phyloP scores from a whole-genome alignment of 2,888 invertebrate genomes.

The Chouioia cunea region DNA sequence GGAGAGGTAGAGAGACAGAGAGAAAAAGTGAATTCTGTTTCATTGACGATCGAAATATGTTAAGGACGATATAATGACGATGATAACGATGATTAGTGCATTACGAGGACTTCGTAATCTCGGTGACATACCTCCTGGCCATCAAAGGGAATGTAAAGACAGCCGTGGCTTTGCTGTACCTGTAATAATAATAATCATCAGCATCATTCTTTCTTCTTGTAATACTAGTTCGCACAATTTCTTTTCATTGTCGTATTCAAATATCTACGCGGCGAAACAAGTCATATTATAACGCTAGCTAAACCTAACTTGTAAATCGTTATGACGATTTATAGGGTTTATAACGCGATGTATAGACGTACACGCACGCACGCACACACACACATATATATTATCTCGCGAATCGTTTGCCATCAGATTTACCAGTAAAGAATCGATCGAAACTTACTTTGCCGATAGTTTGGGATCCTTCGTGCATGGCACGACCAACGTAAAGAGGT shows the following conservation, averaged over 20 bases:
- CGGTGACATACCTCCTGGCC: slow-evolving; percentile 76
- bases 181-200: slow-evolving; percentile 24
- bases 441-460: slow-evolving; percentile 78
- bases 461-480: slow-evolving; percentile 76
- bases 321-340: too few relatives aligned
- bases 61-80: background rate
- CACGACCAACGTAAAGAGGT: slow-evolving; percentile 77
- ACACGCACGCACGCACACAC: too few relatives aligned
- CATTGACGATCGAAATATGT: background rate
- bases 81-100: slow-evolving; percentile 59
- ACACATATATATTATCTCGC: too few relatives aligned
- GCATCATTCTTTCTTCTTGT: background rate
- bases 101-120: slow-evolving; percentile 79
- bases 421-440: background rate
- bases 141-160: slow-evolving; percentile 69
- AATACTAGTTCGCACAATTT: slow-evolving; percentile 21
- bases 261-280: background rate
- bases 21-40: too few relatives aligned
- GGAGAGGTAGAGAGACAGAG: too few relatives aligned
- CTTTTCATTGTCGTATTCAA: slow-evolving; percentile 32
- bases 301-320: too few relatives aligned
- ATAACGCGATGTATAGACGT: too few relatives aligned
- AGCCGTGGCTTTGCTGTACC: slow-evolving; percentile 47
- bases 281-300: too few relatives aligned
- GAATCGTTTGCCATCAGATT: too few relatives aligned